A percentile compares a stretch with the other conserved stretches of the same genome.
phyloP scores from a whole-genome alignment of 2,888 invertebrate species.

The Drosophila macrospina region DNA sequence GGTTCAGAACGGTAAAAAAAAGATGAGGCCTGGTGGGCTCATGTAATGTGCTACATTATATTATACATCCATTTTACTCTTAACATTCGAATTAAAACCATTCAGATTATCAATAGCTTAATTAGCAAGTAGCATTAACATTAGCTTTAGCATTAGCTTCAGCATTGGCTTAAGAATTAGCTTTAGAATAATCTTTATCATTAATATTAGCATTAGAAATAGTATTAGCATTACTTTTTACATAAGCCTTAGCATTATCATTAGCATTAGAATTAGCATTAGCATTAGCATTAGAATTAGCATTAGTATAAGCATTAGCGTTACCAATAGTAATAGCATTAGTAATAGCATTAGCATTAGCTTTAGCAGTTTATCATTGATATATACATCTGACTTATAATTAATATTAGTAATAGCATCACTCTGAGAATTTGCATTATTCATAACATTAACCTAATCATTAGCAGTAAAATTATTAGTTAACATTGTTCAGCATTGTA shows the following conservation, averaged over 20 bases:
- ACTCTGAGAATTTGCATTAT: no score
- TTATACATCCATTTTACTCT: not conserved
- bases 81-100: not conserved
- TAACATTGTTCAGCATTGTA: no score
- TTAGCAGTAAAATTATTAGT: no score
- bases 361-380: not conserved
- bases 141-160: not conserved
- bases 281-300: not conserved
- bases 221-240: not conserved
- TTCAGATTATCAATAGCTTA: no score
- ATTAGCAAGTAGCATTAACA: not conserved
- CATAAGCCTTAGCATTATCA: constrained; percentile 4
- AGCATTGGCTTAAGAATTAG: not conserved
- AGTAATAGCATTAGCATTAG: not conserved
- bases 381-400: not conserved
- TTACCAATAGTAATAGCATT: not conserved
- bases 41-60: constrained; percentile 14
- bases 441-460: not conserved
- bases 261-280: not conserved
- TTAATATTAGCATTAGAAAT: not conserved
- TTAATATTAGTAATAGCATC: not conserved
- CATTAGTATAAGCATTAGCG: not conserved
- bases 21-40: not conserved
- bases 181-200: not conserved
- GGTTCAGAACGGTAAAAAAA: constrained; percentile 6